Evolutionary conservation across 2,113 vertebrate species (phyloP), one percentile per base, ranked within the genome.

Genomic region (Holacanthus passer): DNA sequence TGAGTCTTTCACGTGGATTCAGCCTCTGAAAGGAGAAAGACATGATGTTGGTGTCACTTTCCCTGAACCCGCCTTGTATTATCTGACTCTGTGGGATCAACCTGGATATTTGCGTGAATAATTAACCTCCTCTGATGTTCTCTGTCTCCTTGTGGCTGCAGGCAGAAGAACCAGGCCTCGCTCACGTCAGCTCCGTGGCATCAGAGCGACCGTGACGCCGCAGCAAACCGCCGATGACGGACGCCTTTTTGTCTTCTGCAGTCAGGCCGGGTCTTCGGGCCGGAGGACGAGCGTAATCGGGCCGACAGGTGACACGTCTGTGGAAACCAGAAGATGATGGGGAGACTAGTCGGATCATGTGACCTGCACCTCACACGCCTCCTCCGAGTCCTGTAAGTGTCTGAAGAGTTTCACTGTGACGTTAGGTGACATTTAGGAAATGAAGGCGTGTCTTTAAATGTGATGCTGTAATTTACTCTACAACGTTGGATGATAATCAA

Each of bases 261-360:
- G 93, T 94, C 93, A 89, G 86, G 90, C 63, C 67, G 41, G 9
- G 24, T 65, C 52, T 63, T 8, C 41, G 2, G 81, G 82, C 79
- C 81, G 0, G 27, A 2, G 24, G 82, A 87, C 81, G 64, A 31
- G 32, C 24, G 71, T 94, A 93, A 94, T 94, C 50, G 85, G 52
- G 13, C 79, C 69, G 93, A 94, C 93, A 93, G 93, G 92, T 94
- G 94, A 93, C 93, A 90, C 85, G 62, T 79, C 74, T 82, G 92
- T 87, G 90, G 92, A 93, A 89, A 90, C 82, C 79, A 74, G 71
- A 85, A 90, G 91, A 91, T 91, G 92, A 93, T 84, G 85, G 77
- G 41, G 39, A 77, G 91, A 86, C 83, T 59, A 39, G 78, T 82
- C 27, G 8, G 62, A 83, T 91, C 92, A 73, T 50, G 75, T 84